A percentile compares a stretch with the other conserved stretches of the same genome.
These are phyloP conservation scores for Lithophane socia DNA, from an alignment of 2,888 invertebrate genomes.

Conservation along the genomic window DNA sequence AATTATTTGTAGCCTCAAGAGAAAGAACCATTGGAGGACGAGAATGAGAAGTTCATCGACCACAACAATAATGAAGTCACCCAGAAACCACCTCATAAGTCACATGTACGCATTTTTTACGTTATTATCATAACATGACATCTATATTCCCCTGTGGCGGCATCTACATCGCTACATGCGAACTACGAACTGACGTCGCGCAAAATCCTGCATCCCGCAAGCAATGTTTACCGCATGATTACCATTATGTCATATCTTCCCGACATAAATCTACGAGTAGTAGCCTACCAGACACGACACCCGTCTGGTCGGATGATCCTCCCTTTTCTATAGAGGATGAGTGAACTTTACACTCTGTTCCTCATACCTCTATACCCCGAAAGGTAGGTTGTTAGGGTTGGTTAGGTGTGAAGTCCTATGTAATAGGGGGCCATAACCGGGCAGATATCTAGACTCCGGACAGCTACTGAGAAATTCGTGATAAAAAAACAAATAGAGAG, in stretches of 20 bases:
- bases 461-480: too few species aligned
- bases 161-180: too few species aligned
- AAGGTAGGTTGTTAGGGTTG: too few species aligned
- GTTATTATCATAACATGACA: background rate
- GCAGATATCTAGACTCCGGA: too few species aligned
- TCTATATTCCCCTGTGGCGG: too few species aligned
- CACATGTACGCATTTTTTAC: conserved; percentile 44
- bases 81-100: conserved; percentile 59
- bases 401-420: too few species aligned
- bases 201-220: too few species aligned
- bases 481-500: too few species aligned
- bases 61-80: background rate
- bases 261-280: background rate
- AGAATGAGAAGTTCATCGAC: conserved; percentile 9
- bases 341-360: background rate
- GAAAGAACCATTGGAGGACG: conserved; percentile 52
- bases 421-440: too few species aligned
- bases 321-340: background rate
- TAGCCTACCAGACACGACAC: background rate
- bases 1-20: conserved; percentile 51
- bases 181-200: too few species aligned
- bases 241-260: too few species aligned
- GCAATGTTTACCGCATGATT: too few species aligned
- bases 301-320: background rate
- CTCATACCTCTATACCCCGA: background rate